Conservation (phyloP, 1,140 invertebrate species). For the Latrodectus geometricus region DNA sequence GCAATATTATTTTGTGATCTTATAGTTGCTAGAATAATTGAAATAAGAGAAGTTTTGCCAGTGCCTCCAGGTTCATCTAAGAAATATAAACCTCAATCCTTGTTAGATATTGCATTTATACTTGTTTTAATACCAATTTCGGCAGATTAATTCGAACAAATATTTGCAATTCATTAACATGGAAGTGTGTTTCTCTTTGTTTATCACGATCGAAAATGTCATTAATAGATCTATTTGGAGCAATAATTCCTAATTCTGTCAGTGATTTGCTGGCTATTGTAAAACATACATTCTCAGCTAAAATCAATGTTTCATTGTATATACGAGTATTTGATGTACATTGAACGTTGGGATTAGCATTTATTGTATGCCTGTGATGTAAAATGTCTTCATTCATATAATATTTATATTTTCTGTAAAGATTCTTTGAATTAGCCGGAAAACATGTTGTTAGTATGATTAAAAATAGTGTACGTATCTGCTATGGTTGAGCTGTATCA, state of each 20-base stretch:
- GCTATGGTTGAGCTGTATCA: not conserved
- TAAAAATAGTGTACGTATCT: slow-evolving; percentile 9
- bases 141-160: too few species aligned
- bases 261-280: too few species aligned
- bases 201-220: not conserved
- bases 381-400: not conserved
- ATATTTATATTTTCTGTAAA: not conserved
- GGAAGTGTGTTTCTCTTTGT: too few species aligned
- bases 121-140: too few species aligned
- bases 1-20: too few species aligned
- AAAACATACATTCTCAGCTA: not conserved
- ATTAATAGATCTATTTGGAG: not conserved
- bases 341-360: not conserved
- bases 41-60: slow-evolving; percentile 67
- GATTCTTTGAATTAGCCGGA: too few species aligned
- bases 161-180: too few species aligned
- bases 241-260: not conserved
- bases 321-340: not conserved
- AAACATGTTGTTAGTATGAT: too few species aligned
- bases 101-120: too few species aligned
- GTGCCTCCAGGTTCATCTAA: slow-evolving; percentile 65
- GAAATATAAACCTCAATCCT: slow-evolving; percentile 58
- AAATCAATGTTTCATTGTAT: slow-evolving; percentile 5
- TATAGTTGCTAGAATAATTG: too few species aligned
- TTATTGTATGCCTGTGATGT: not conserved